Base-by-base conservation (phyloP, 2,113 vertebrate genomes). In the Hymenochirus boettgeri region DNA sequence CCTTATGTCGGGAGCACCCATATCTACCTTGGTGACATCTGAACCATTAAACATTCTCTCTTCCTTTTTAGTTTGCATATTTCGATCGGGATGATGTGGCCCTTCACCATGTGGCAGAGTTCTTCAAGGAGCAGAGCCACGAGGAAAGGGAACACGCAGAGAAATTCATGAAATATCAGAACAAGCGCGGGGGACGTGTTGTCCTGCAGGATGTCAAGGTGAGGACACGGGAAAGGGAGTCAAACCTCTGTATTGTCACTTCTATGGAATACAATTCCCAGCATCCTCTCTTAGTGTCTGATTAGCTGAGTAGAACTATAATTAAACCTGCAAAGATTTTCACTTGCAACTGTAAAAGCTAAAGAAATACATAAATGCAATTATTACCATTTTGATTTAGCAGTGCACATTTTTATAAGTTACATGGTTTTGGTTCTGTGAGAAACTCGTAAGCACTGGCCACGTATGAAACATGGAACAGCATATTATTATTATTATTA, bases 11-110 rank as follows among this genome's bases (percentile, higher is more conserved):
- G 2, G 5, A 25, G 1, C 19, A 2, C 23, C 7, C 23, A 23
- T 9, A 24, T n/a, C n/a, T 56, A n/a, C n/a, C n/a, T n/a, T n/a
- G n/a, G n/a, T 4, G 12, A n/a, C 19, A 31, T 31, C 5, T 31
- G 5, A 31, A 31, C 29, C 10, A 5, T 6, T 31, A 10, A 6
- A 0, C 25, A 1, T 54, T 55, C 15, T 5, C 66, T 17, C 39
- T 5, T 33, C 15, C 23, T 15, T 2, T 61, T 11, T 70, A 92
- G 90, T 79, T 83, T 1, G 83, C 71, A 37, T 92, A 88, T 61
- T 93, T 93, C 58, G 72, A 72, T 42, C 82, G 88, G 27, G 91
- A 92, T 13, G 90, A 93, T 2, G 83, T 93, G 42, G 90, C 90
- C 1, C 78, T 92, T 18, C 35, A 65, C 1, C 83, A 89, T 1